These are phyloP conservation scores for Kradibia gibbosae DNA, from an alignment of 1,140 invertebrate genomes.

Conservation along the genomic window DNA sequence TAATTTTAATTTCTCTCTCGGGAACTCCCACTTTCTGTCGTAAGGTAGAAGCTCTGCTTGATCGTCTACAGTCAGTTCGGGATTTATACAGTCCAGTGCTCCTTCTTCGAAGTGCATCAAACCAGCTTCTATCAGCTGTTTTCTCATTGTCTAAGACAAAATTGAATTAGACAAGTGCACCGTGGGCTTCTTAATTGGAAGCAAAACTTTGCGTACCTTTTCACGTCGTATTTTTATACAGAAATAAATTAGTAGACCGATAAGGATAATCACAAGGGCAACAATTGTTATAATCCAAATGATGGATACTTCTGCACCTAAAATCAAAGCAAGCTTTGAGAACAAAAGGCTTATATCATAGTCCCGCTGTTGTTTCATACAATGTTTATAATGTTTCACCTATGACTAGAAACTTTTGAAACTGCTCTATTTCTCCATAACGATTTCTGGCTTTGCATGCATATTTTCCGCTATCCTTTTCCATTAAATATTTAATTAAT, in stretches of 20 bases:
- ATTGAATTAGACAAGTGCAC: background rate
- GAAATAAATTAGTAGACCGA: constrained; percentile 71
- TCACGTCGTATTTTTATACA: constrained; percentile 75
- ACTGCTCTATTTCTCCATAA: constrained; percentile 58
- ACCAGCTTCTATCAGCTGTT: constrained; percentile 78
- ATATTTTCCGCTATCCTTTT: constrained; percentile 67
- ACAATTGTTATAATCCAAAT: constrained; percentile 68
- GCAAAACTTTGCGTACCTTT: constrained; percentile 64
- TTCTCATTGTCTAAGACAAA: constrained; percentile 71
- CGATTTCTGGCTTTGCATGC: constrained; percentile 65
- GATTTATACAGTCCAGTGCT: constrained; percentile 86
- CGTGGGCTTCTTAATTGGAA: background rate
- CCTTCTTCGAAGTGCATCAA: constrained; percentile 86
- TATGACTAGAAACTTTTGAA: constrained; percentile 65
- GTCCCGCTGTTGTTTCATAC: background rate
- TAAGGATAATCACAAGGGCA: constrained; percentile 70
- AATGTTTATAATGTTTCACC: constrained; percentile 59
- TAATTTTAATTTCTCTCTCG: constrained; percentile 85
- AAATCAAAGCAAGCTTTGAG: background rate
- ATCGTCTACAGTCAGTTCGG: constrained; percentile 89
- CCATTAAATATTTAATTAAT: constrained; percentile 64
- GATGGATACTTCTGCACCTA: constrained; percentile 57
- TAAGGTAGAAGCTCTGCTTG: constrained; percentile 94
- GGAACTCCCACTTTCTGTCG: constrained; percentile 92
- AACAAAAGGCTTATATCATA: background rate